phyloP scores from a whole-genome alignment of 2,888 invertebrate genomes.

The Spicauda simplicius region DNA sequence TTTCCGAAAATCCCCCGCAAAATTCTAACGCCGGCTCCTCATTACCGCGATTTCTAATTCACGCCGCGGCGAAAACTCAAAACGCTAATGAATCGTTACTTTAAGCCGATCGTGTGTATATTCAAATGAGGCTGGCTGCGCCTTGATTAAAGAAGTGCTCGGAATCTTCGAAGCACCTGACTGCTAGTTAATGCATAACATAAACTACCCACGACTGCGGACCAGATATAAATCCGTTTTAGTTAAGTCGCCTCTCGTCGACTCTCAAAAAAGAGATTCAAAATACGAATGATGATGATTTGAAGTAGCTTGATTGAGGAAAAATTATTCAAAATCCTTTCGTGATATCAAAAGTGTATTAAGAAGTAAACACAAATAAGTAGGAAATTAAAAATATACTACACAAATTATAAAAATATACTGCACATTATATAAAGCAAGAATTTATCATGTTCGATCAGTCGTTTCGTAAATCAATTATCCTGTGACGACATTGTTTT shows the following conservation, averaged over 20 bases:
- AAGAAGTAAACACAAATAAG: too few species aligned
- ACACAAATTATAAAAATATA: too few species aligned
- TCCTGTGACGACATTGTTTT: too few species aligned
- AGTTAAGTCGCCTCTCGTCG: slow-evolving; percentile 1
- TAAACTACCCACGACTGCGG: slow-evolving; percentile 29
- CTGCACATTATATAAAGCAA: too few species aligned
- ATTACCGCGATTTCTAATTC: slow-evolving; percentile 45
- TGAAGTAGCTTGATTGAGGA: neutral
- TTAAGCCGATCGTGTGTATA: slow-evolving; percentile 60
- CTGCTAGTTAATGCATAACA: slow-evolving; percentile 36
- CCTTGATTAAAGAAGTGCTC: slow-evolving; percentile 57
- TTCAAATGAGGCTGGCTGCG: slow-evolving; percentile 60
- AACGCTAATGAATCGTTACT: slow-evolving; percentile 65
- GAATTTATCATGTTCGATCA: too few species aligned
- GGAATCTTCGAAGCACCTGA: slow-evolving; percentile 30
- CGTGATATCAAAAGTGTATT: too few species aligned
- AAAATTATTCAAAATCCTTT: neutral
- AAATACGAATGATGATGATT: neutral
- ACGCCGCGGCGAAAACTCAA: slow-evolving; percentile 40
- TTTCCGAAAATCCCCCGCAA: slow-evolving; percentile 20
- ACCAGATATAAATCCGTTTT: slow-evolving; percentile 26
- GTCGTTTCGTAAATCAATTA: too few species aligned
- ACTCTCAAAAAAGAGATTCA: neutral
- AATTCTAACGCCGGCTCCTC: slow-evolving; percentile 40
- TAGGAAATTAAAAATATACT: too few species aligned